Evolutionary conservation across 1,140 invertebrate species (phyloP), one percentile per base, ranked within the genome.

Genomic region (Pseudoatta argentina): DNA sequence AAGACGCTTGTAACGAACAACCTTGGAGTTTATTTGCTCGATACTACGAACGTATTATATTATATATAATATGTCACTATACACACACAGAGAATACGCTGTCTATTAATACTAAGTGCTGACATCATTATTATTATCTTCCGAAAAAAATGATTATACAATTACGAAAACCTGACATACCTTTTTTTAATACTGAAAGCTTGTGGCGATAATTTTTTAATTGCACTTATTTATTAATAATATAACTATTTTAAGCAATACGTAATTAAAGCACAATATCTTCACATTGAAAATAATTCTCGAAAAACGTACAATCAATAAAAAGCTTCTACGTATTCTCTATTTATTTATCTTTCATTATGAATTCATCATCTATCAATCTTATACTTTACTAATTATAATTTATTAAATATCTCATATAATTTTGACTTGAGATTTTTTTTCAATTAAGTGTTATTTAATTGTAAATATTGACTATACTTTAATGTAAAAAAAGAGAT

Each of bases 111-210:
- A 16, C 21, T 48, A 59, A 44, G 2, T 24, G 24, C 8, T 14
- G 57, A 63, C 57, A 64, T 44, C 21, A 14, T 72, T 75, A 51
- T 75, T 63, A 51, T 75, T 44, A 75, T 73, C 18, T 61, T 14
- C 51, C 14, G n/a, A 51, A 71, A 72, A 4, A 18, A 81, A 44
- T 12, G 6, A 1, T 14, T 18, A 59, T 14, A 8, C 8, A 59
- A 30, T 72, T 21, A 10, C 18, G 24, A 82, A 79, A 48, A 61
- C 2, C 24, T 48, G 6, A 34, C 14, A 51, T 48, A 7, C 14
- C 27, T 72, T 48, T 48, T 44, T 59, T 48, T 48, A 27, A 14
- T 21, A 44, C 34, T 73, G 59, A 24, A 10, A 21, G 14, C 39
- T 6, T 8, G 5, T 4, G 10, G 10, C 5, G 3, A 73, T 81